Conservation (phyloP, 2,888 invertebrate genomes). For the Candidula unifasciata region DNA sequence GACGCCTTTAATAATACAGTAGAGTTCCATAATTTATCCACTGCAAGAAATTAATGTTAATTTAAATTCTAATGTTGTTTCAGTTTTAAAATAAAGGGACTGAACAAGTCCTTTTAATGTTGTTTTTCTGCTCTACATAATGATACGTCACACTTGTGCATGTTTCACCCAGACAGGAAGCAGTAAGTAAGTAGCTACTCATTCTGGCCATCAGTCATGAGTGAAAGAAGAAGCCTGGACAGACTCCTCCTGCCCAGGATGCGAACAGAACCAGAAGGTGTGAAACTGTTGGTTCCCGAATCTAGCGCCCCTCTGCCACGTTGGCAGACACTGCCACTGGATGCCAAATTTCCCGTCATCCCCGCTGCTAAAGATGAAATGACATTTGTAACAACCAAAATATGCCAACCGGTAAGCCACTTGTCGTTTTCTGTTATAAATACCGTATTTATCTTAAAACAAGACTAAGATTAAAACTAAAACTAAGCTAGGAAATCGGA, state of each 20-base stretch:
- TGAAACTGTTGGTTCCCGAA: conserved; percentile 31
- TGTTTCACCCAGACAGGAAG: no score
- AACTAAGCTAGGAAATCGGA: no score
- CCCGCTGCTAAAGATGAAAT: conserved; percentile 41
- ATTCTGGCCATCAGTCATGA: background rate
- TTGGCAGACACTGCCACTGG: conserved; percentile 46
- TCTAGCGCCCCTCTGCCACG: conserved; percentile 33
- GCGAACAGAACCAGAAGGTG: conserved; percentile 31
- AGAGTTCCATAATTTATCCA: no score
- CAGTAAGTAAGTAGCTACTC: background rate
- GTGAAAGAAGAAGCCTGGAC: conserved; percentile 17
- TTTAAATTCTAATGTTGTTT: no score
- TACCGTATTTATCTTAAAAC: no score
- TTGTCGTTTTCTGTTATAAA: background rate
- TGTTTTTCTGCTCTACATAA: no score
- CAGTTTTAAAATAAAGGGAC: no score
- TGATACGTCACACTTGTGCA: no score
- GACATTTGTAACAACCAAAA: conserved; percentile 46
- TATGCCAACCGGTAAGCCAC: conserved; percentile 39
- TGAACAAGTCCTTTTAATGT: no score
- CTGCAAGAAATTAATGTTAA: no score
- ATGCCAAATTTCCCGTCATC: conserved; percentile 44
- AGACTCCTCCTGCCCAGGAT: conserved; percentile 38
- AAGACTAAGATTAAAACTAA: no score
- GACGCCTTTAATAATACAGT: no score